Percentiles rank a stretch among this genome's conserved stretches.
Evolutionary conservation across 1,140 invertebrate genomes (phyloP).

Genomic region (Rhagoletis pomonella): DNA sequence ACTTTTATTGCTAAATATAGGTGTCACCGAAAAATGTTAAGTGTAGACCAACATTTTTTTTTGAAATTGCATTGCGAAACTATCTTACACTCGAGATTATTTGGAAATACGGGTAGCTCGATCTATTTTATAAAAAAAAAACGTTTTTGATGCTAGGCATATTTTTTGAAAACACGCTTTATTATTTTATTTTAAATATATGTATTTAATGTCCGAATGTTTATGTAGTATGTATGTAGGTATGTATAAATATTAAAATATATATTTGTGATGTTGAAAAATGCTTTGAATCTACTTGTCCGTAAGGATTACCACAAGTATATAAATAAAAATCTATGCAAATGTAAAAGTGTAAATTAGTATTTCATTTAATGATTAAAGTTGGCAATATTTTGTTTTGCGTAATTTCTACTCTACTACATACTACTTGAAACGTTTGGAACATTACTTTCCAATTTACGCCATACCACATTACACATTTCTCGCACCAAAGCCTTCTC

Average conservation of each 20-base stretch:
- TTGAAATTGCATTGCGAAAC: too few relatives aligned
- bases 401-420: not conserved
- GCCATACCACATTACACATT: constrained; percentile 94
- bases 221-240: not conserved
- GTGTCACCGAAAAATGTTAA: too few relatives aligned
- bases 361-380: constrained; percentile 37
- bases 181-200: not conserved
- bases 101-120: too few relatives aligned
- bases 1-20: too few relatives aligned
- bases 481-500: constrained; percentile 95
- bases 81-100: too few relatives aligned
- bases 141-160: too few relatives aligned
- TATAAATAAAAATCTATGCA: not conserved
- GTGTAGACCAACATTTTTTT: too few relatives aligned
- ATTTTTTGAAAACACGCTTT: not conserved
- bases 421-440: constrained; percentile 19
- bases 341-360: constrained; percentile 7
- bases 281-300: not conserved
- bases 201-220: not conserved
- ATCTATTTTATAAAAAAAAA: too few relatives aligned
- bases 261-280: not conserved
- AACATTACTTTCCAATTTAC: constrained; percentile 75
- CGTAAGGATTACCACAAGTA: not conserved
- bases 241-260: not conserved
- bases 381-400: constrained; percentile 34